These are phyloP conservation scores for Eilema depressum DNA, from an alignment of 2,888 invertebrate genomes.

Conservation along the genomic window DNA sequence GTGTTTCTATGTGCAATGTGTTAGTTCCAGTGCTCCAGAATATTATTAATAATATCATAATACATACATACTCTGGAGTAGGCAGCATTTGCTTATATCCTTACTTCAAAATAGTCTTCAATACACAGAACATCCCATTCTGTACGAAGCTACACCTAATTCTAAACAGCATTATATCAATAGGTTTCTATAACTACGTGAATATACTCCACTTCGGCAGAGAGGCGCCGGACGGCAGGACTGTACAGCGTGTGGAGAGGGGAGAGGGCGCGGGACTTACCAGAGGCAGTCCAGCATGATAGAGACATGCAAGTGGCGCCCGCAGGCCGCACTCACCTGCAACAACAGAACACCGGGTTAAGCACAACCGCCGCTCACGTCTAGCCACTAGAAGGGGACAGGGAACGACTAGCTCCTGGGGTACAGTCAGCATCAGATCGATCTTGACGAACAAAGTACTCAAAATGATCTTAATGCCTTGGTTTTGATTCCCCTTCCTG, in stretches of 20 bases:
- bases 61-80: background rate
- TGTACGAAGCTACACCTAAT: background rate
- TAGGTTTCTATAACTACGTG: background rate
- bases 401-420: background rate
- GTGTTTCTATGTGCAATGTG: too few relatives aligned
- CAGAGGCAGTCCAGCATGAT: slow-evolving; percentile 83
- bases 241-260: background rate
- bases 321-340: slow-evolving; percentile 77
- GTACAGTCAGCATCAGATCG: too few relatives aligned
- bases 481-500: too few relatives aligned
- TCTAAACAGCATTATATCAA: background rate
- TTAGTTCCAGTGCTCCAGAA: too few relatives aligned
- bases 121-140: background rate
- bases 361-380: background rate
- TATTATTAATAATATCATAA: background rate
- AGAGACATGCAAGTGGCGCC: slow-evolving; percentile 66
- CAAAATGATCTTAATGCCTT: too few relatives aligned
- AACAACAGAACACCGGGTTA: slow-evolving; percentile 37
- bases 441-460: too few relatives aligned
- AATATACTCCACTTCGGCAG: background rate
- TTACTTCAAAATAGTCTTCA: too few relatives aligned
- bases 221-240: background rate
- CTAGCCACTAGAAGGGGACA: background rate
- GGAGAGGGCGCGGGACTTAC: slow-evolving; percentile 62
- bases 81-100: background rate